These are phyloP conservation scores for Tinea pellionella DNA, from an alignment of 2,888 invertebrate species.

Conservation along the genomic window DNA sequence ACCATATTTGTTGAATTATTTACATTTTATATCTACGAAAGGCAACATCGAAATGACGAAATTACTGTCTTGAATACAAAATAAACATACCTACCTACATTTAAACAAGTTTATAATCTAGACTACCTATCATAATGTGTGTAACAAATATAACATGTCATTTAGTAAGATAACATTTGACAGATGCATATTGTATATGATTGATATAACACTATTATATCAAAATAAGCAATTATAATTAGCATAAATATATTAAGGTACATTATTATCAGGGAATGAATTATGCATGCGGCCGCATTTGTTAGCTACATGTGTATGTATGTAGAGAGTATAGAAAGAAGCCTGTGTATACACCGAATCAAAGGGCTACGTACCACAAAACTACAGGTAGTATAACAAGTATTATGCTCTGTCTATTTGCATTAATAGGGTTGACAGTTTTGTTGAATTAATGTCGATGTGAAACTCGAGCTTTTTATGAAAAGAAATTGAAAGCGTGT, in stretches of 20 bases:
- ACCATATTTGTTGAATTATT: too few relatives aligned
- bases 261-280: constrained; percentile 56
- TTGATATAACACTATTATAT: constrained; percentile 13
- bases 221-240: constrained; percentile 66
- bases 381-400: background rate
- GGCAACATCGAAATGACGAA: too few relatives aligned
- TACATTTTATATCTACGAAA: too few relatives aligned
- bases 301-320: too few relatives aligned
- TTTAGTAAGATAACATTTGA: constrained; percentile 34
- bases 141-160: constrained; percentile 28
- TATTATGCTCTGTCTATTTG: background rate
- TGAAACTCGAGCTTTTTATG: constrained; percentile 9
- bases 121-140: background rate
- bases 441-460: background rate
- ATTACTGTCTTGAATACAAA: too few relatives aligned
- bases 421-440: background rate
- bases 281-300: constrained; percentile 49
- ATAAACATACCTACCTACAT: too few relatives aligned
- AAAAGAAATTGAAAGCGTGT: constrained; percentile 5
- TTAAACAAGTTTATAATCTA: too few relatives aligned
- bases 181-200: constrained; percentile 31
- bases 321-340: too few relatives aligned
- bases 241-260: constrained; percentile 45
- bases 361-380: too few relatives aligned
- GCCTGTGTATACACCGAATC: too few relatives aligned